phyloP scores from a whole-genome alignment of 2,888 invertebrate genomes.

The Dioctria rufipes region DNA sequence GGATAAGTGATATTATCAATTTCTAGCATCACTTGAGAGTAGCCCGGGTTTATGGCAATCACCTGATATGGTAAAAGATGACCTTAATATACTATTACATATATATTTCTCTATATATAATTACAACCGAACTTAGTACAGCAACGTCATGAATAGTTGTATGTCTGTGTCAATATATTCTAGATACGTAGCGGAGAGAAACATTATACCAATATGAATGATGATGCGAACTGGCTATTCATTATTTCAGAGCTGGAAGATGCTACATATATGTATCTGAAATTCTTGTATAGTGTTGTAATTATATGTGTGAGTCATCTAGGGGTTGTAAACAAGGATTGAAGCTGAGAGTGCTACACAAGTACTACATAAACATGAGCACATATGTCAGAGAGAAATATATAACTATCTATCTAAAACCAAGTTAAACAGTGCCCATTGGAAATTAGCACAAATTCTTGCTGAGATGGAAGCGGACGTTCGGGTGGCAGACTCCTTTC shows the following conservation, averaged over 20 bases:
- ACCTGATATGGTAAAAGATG: background rate
- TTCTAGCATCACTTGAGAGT: constrained; percentile 27
- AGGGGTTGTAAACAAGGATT: constrained; percentile 28
- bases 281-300: constrained; percentile 2
- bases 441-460: constrained; percentile 36
- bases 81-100: background rate
- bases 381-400: background rate
- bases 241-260: constrained; percentile 26
- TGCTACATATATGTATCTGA: background rate
- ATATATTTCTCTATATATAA: no score
- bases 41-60: constrained; percentile 12
- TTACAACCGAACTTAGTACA: background rate
- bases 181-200: background rate
- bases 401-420: constrained; percentile 5
- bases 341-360: background rate
- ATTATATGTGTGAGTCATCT: constrained; percentile 37
- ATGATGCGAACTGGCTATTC: constrained; percentile 40
- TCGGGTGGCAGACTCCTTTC: constrained; percentile 4
- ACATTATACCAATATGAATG: constrained; percentile 35
- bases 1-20: constrained; percentile 34
- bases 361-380: background rate
- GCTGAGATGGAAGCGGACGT: background rate
- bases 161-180: background rate
- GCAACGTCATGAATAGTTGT: background rate
- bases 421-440: constrained; percentile 22